A percentile compares a stretch with the other conserved stretches of the same genome.
Evolutionary conservation across 2,888 invertebrate species (phyloP).

Genomic region (Anaspis maculata): DNA sequence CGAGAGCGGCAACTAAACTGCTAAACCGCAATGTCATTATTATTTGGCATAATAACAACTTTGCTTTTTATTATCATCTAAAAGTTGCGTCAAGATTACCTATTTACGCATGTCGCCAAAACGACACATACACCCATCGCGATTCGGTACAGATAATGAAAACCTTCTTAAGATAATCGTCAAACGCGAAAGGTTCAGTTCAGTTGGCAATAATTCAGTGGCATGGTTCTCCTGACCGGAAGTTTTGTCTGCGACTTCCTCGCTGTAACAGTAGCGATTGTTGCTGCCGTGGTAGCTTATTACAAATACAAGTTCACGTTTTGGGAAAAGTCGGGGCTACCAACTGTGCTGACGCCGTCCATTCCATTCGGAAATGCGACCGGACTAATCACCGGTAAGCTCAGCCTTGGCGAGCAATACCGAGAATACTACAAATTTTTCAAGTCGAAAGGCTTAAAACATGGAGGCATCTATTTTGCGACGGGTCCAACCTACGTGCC

Average conservation of each 20-base stretch:
- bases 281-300: conserved; percentile 2
- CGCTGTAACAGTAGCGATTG: neutral
- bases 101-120: too few species aligned
- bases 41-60: too few species aligned
- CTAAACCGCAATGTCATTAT: too few species aligned
- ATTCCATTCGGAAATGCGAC: conserved; percentile 4
- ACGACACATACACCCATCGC: too few species aligned
- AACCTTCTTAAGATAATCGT: too few species aligned
- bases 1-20: too few species aligned
- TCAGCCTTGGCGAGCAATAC: conserved; percentile 1
- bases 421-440: neutral
- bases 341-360: conserved; percentile 1
- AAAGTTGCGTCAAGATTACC: too few species aligned
- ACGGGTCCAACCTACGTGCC: conserved; percentile 23
- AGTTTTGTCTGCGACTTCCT: neutral
- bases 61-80: too few species aligned
- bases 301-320: conserved; percentile 9
- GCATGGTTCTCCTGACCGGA: neutral
- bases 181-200: too few species aligned
- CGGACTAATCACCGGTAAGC: neutral
- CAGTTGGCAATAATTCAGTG: too few species aligned
- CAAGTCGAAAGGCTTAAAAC: conserved; percentile 6
- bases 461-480: conserved; percentile 32
- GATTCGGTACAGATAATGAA: too few species aligned
- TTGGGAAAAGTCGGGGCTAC: conserved; percentile 2